Percentiles rank a stretch among this genome's conserved stretches.
These are phyloP conservation scores for Drosophila borborema DNA, from an alignment of 2,888 invertebrate species.

Conservation along the genomic window DNA sequence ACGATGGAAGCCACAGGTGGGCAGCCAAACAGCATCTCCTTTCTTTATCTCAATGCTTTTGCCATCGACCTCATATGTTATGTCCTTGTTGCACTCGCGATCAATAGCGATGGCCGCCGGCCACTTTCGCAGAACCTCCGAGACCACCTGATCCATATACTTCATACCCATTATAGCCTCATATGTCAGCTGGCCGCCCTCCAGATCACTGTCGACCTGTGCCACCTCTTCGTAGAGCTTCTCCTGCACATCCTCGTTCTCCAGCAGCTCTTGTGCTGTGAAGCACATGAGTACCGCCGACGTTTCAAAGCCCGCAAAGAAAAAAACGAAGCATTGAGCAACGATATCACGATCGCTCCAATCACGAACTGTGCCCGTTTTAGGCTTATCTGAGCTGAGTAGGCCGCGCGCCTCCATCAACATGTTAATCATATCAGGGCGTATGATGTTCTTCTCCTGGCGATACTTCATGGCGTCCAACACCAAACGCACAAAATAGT, in stretches of 20 bases:
- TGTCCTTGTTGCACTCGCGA: constrained; percentile 86
- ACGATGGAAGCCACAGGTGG: constrained; percentile 86
- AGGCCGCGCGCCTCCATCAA: constrained; percentile 86
- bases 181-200: constrained; percentile 86
- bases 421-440: constrained; percentile 87
- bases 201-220: constrained; percentile 84
- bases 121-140: constrained; percentile 86
- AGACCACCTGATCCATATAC: constrained; percentile 87
- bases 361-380: constrained; percentile 56
- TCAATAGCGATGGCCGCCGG: constrained; percentile 85
- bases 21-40: constrained; percentile 81
- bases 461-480: constrained; percentile 85
- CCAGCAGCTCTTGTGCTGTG: constrained; percentile 87
- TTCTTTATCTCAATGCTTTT: constrained; percentile 75
- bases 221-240: constrained; percentile 87
- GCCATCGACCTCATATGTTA: constrained; percentile 81
- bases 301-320: constrained; percentile 87
- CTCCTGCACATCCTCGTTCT: constrained; percentile 87
- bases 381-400: constrained; percentile 75
- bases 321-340: constrained; percentile 87
- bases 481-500: constrained; percentile 85
- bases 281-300: constrained; percentile 85
- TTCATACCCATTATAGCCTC: constrained; percentile 87
- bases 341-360: constrained; percentile 86
- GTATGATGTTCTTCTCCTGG: constrained; percentile 85